Percentiles rank a stretch among this genome's conserved stretches.
Evolutionary conservation across 2,888 invertebrate genomes (phyloP).

Genomic region (Dascillus cervinus): DNA sequence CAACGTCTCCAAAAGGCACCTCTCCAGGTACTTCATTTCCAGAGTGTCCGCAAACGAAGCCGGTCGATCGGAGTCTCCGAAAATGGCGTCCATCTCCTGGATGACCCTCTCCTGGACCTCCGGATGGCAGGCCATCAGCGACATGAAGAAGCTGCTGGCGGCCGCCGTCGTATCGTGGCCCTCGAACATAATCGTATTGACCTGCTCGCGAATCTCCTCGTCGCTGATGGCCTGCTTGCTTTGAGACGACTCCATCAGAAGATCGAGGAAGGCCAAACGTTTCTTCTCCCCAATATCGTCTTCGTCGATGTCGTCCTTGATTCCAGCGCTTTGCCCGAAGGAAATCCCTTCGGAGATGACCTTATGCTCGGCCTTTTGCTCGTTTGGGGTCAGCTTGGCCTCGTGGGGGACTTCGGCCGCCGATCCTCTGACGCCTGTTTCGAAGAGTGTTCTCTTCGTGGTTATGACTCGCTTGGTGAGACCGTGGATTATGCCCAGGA

Average conservation of each 20-base stretch:
- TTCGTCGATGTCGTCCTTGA: slow-evolving; percentile 72
- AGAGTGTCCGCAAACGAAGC: slow-evolving; percentile 74
- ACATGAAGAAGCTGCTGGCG: too few species aligned
- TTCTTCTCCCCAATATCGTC: slow-evolving; percentile 73
- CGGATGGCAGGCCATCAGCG: slow-evolving; percentile 67
- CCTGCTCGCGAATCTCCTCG: slow-evolving; percentile 75
- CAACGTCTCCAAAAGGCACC: slow-evolving; percentile 73
- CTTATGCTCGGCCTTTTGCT: slow-evolving; percentile 27
- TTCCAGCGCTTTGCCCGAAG: slow-evolving; percentile 48
- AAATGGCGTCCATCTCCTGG: slow-evolving; percentile 67
- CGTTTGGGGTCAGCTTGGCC: slow-evolving; percentile 4
- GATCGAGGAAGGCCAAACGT: slow-evolving; percentile 80
- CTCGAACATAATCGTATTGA: too few species aligned
- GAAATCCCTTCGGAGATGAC: slow-evolving; percentile 57
- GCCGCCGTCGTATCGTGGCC: slow-evolving; percentile 79
- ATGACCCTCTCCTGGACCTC: slow-evolving; percentile 65
- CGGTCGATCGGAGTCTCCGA: slow-evolving; percentile 66
- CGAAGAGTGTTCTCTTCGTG: slow-evolving; percentile 52
- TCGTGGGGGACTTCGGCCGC: slow-evolving; percentile 31
- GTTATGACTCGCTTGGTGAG: slow-evolving; percentile 42
- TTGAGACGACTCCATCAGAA: slow-evolving; percentile 65
- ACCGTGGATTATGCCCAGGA: slow-evolving; percentile 44
- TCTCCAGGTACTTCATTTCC: slow-evolving; percentile 80
- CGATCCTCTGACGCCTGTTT: slow-evolving; percentile 42
- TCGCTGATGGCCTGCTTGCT: slow-evolving; percentile 65